Percentiles rank a stretch among this genome's conserved stretches.
phyloP scores from a whole-genome alignment of 2,888 invertebrate species.

The Allolobophora icterica region DNA sequence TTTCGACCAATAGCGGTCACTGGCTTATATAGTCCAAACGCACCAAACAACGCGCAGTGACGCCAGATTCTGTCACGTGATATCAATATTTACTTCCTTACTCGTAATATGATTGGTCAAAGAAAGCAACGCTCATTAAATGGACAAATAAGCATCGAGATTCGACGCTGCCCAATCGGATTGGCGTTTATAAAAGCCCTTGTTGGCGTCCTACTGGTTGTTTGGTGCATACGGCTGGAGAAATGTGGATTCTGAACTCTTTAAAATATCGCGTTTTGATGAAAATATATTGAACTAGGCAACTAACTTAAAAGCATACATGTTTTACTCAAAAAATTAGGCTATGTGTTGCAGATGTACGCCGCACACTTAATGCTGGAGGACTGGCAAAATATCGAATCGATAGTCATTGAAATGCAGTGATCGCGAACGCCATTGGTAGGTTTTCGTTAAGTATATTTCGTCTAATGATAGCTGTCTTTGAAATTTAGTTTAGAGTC shows the following conservation, averaged over 20 bases:
- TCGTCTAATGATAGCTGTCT: not conserved
- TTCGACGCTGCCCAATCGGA: not conserved
- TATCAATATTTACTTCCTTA: not conserved
- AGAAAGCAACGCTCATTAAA: not conserved
- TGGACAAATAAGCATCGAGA: not conserved
- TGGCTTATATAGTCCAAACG: not conserved
- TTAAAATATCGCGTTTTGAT: not conserved
- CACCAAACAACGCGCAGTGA: not conserved
- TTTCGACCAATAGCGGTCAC: not conserved
- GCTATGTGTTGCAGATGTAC: not conserved
- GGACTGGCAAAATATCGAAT: not conserved
- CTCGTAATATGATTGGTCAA: not conserved
- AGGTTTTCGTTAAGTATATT: not conserved
- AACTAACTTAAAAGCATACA: not conserved
- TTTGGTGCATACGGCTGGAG: not conserved
- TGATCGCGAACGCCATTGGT: conserved; percentile 2
- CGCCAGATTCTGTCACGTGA: not conserved
- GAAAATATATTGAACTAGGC: not conserved
- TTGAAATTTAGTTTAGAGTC: not conserved
- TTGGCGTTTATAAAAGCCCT: not conserved
- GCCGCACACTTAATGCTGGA: not conserved
- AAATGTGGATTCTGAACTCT: not conserved
- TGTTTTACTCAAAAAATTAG: not conserved
- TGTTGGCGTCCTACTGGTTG: conserved; percentile 11
- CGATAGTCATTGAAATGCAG: not conserved